Percentiles rank a stretch among this genome's conserved stretches.
phyloP scores from a whole-genome alignment of 1,140 invertebrate genomes.

The Drosophila parabipectinata region DNA sequence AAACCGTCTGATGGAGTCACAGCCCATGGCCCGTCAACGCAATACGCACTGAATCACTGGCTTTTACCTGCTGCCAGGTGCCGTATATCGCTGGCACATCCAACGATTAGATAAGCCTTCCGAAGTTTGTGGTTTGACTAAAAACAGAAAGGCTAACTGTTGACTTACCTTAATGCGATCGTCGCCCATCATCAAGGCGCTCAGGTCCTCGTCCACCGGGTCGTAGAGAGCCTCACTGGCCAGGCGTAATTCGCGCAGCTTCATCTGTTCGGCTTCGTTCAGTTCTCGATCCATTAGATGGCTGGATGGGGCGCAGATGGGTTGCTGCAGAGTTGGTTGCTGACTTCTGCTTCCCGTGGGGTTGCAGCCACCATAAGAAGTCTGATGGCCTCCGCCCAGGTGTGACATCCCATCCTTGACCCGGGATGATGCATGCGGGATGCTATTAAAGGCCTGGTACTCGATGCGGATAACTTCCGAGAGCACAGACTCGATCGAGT shows the following conservation, averaged over 20 bases:
- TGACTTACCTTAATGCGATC: conserved; percentile 86
- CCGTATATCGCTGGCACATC: conserved; percentile 47
- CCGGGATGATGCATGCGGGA: conserved; percentile 72
- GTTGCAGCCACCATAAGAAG: conserved; percentile 17
- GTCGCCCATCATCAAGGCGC: conserved; percentile 87
- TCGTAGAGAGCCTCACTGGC: conserved; percentile 92
- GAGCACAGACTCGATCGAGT: conserved; percentile 92
- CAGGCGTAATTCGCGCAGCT: conserved; percentile 92
- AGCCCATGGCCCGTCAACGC: conserved; percentile 15
- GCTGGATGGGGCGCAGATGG: conserved; percentile 65
- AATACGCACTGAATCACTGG: conserved; percentile 56
- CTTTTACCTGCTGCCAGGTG: conserved; percentile 43
- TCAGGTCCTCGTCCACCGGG: conserved; percentile 92
- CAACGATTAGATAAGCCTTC: conserved; percentile 64
- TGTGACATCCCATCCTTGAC: conserved; percentile 72
- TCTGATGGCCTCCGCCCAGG: conserved; percentile 14
- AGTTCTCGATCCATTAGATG: conserved; percentile 87
- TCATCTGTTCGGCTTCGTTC: conserved; percentile 92
- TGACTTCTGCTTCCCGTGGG: conserved; percentile 22
- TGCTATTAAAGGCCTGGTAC: conserved; percentile 86
- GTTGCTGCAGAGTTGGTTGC: conserved; percentile 57
- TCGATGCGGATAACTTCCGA: conserved; percentile 93
- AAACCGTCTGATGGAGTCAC: conserved; percentile 33
- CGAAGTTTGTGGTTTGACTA: conserved; percentile 35
- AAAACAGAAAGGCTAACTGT: conserved; percentile 31